A percentile compares a stretch with the other conserved stretches of the same genome.
These are phyloP conservation scores for Pogoniulus pusillus DNA, from an alignment of 2,797 vertebrate species.

Conservation along the genomic window DNA sequence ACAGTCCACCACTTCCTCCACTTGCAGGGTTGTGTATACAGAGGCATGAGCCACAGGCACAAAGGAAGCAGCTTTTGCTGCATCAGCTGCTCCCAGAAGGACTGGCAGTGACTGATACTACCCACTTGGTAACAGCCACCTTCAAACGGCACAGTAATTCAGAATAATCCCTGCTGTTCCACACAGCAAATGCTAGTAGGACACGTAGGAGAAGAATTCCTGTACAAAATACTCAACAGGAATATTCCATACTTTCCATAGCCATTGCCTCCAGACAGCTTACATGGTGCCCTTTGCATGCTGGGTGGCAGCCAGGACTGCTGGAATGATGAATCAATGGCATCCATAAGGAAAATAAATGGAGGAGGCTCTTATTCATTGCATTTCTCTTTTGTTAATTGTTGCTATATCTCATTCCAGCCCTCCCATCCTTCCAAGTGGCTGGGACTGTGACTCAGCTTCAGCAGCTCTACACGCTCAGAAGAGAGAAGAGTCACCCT, in stretches of 20 bases:
- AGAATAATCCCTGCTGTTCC: background rate
- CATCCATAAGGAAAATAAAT: conserved; percentile 60
- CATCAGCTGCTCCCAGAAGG: background rate
- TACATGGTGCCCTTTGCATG: conserved; percentile 16
- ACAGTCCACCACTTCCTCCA: too few species aligned
- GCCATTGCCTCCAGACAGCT: conserved; percentile 27
- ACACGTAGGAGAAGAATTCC: background rate
- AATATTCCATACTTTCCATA: background rate
- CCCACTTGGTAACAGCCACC: conserved; percentile 2
- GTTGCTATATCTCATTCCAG: conserved; percentile 51
- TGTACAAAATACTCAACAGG: background rate
- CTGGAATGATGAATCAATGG: conserved; percentile 43
- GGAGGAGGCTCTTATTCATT: conserved; percentile 40
- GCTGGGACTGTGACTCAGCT: conserved; percentile 48
- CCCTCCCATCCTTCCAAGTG: background rate
- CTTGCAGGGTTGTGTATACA: background rate
- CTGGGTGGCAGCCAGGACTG: conserved; percentile 34
- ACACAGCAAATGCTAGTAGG: background rate
- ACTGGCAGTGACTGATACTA: background rate
- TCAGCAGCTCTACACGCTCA: background rate
- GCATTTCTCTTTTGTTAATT: conserved; percentile 51
- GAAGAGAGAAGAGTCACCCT: conserved; percentile 27
- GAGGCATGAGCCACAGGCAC: background rate
- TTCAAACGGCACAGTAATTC: conserved; percentile 27
- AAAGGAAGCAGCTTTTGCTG: background rate